phyloP scores from a whole-genome alignment of 1,140 invertebrate genomes.

The Bombyx mandarina region DNA sequence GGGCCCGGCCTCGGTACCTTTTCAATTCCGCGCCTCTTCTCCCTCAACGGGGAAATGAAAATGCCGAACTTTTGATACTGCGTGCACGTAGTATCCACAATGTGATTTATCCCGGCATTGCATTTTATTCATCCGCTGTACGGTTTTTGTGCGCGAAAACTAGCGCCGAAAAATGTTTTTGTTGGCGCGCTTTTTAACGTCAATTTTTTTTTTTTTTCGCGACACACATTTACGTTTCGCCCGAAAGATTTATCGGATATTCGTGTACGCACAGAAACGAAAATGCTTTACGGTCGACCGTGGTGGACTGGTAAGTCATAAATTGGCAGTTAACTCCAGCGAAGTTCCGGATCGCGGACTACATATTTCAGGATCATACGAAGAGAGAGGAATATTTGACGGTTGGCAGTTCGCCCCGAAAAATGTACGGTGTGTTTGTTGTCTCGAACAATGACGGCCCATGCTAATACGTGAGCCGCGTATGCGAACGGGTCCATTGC shows the following conservation, averaged over 20 bases:
- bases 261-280: conserved; percentile 21
- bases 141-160: conserved; percentile 9
- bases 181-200: conserved; percentile 13
- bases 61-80: conserved; percentile 31
- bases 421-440: conserved; percentile 12
- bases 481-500: conserved; percentile 1
- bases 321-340: conserved; percentile 29
- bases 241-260: conserved; percentile 19
- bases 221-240: conserved; percentile 11
- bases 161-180: conserved; percentile 3
- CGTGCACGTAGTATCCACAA: conserved; percentile 15
- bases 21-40: conserved; percentile 33
- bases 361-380: conserved; percentile 30
- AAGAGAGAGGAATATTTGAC: conserved; percentile 11
- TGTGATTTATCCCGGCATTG: conserved; percentile 8
- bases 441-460: conserved; percentile 9
- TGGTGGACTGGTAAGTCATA: conserved; percentile 21
- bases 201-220: conserved; percentile 1
- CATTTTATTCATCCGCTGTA: conserved; percentile 14
- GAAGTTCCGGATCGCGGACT: conserved; percentile 14
- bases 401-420: conserved; percentile 8
- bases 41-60: conserved; percentile 25
- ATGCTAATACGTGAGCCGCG: conserved; percentile 14
- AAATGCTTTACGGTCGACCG: conserved; percentile 24
- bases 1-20: conserved; percentile 27